Conservation (phyloP, 1,140 invertebrate species). For the Penaeus vannamei region DNA sequence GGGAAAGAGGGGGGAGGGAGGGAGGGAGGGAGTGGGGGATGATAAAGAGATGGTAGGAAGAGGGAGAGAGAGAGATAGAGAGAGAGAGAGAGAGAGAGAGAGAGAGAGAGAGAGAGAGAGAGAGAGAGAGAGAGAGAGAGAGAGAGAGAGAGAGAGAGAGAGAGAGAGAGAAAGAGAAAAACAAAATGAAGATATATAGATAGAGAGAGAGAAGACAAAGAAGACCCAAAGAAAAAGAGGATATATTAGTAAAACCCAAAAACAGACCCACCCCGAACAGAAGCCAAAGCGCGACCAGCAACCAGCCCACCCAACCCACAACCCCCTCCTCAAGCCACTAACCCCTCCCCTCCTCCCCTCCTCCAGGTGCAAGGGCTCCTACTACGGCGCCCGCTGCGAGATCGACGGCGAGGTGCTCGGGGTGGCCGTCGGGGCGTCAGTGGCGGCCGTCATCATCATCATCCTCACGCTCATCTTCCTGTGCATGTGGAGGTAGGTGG, state of each 20-base stretch:
- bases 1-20: not conserved
- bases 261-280: no score
- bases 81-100: conserved; percentile 20
- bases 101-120: not conserved
- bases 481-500: conserved; percentile 88
- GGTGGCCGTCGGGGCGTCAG: conserved; percentile 89
- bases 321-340: not conserved
- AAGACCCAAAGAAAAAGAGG: no score
- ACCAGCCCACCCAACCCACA: no score
- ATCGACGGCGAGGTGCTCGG: conserved; percentile 92
- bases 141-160: not conserved
- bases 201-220: no score
- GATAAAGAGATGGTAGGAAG: no score
- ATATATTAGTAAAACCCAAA: no score
- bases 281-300: no score
- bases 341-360: conserved; percentile 40
- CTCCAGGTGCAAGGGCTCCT: conserved; percentile 84
- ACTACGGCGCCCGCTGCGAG: conserved; percentile 90
- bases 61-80: not conserved
- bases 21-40: no score
- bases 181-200: no score
- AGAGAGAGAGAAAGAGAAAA: not conserved
- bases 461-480: conserved; percentile 87
- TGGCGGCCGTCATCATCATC: conserved; percentile 90
- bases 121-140: conserved; percentile 3